phyloP scores from a whole-genome alignment of 2,888 invertebrate species.

The Yponomeuta plumbellus region DNA sequence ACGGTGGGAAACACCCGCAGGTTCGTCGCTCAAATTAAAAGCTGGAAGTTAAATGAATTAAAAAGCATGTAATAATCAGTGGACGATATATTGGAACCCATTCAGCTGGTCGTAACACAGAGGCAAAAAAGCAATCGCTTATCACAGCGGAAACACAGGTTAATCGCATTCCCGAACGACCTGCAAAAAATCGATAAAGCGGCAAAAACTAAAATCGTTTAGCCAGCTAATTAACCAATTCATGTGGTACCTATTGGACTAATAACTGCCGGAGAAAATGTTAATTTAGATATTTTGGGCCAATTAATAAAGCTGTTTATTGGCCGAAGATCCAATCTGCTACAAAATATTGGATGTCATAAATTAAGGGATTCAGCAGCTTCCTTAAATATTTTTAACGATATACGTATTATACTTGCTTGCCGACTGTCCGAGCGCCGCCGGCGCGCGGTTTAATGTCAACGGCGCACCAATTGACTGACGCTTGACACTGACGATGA shows the following conservation, averaged over 20 bases:
- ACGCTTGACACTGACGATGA: conserved; percentile 14
- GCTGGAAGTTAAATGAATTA: neutral
- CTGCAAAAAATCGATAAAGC: neutral
- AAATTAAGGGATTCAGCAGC: neutral
- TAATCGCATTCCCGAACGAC: neutral
- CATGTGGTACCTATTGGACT: neutral
- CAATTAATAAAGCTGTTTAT: neutral
- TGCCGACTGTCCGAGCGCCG: conserved; percentile 1
- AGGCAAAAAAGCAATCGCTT: conserved; percentile 19
- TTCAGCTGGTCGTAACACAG: neutral
- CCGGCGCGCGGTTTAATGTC: conserved; percentile 43
- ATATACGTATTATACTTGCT: neutral
- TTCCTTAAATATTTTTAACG: neutral
- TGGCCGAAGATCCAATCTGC: neutral
- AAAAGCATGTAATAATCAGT: neutral
- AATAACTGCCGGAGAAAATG: neutral
- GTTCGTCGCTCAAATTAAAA: conserved; percentile 46
- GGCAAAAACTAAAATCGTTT: neutral
- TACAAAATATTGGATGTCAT: conserved; percentile 3
- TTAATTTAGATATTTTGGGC: neutral
- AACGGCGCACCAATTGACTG: conserved; percentile 23
- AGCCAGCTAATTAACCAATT: neutral
- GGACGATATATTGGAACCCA: neutral
- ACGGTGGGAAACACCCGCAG: conserved; percentile 32
- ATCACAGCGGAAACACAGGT: neutral